Percentiles rank a stretch among this genome's conserved stretches.
phyloP scores from a whole-genome alignment of 2,888 invertebrate species.

The Apantesis nais region DNA sequence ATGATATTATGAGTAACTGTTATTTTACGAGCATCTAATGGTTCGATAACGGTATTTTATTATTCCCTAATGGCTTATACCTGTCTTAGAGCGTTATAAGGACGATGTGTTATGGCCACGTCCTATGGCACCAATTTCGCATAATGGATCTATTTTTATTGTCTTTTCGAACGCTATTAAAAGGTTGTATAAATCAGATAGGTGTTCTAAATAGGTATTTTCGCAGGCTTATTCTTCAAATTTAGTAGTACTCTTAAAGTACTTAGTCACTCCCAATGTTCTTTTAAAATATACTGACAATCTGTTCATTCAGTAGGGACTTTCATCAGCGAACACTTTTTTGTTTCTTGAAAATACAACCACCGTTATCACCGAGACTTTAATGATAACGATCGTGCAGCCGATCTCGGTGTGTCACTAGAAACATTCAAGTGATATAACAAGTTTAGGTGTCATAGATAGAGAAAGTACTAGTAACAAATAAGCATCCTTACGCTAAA shows the following conservation, averaged over 20 bases:
- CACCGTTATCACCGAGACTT: no score
- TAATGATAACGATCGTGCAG: no score
- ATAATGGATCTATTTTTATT: slow-evolving; percentile 80
- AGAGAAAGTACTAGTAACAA: no score
- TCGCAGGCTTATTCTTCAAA: slow-evolving; percentile 5
- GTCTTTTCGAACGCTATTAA: slow-evolving; percentile 65
- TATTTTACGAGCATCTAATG: slow-evolving; percentile 85
- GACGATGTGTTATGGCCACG: slow-evolving; percentile 79
- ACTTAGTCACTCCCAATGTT: neutral
- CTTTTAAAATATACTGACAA: neutral
- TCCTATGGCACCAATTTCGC: slow-evolving; percentile 76
- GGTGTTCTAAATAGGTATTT: slow-evolving; percentile 11
- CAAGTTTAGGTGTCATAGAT: no score
- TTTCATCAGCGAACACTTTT: neutral
- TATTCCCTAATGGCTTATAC: slow-evolving; percentile 84
- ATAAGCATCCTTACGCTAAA: no score
- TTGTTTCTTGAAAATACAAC: neutral
- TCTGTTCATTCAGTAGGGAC: neutral
- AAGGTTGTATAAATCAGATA: slow-evolving; percentile 55
- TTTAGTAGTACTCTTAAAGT: neutral
- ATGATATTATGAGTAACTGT: slow-evolving; percentile 82
- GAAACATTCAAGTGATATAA: no score
- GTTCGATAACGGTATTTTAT: slow-evolving; percentile 84
- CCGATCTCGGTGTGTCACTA: no score
- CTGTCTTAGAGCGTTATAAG: slow-evolving; percentile 76